A percentile compares a stretch with the other conserved stretches of the same genome.
Conservation (phyloP, 1,140 invertebrate species). For the Andricus grossulariae region DNA sequence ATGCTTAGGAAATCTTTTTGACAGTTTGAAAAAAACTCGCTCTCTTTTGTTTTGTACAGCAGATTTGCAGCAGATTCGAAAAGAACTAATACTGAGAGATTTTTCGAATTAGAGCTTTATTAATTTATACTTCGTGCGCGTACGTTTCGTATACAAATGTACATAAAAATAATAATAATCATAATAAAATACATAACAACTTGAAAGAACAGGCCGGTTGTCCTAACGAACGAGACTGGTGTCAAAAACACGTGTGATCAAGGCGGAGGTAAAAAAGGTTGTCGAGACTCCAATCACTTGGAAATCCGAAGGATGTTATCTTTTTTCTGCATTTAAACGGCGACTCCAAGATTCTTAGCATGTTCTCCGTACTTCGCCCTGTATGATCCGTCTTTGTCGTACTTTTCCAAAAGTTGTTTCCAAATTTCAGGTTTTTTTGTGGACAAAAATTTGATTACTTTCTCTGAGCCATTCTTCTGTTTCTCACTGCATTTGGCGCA, state of each 20-base stretch:
- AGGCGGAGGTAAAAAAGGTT: slow-evolving; percentile 15
- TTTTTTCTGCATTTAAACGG: slow-evolving; percentile 45
- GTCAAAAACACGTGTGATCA: background rate
- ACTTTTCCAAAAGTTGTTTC: slow-evolving; percentile 77
- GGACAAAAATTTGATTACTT: slow-evolving; percentile 76
- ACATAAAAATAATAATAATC: background rate
- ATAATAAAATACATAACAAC: background rate
- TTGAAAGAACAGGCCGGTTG: background rate
- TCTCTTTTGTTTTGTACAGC: too few species aligned
- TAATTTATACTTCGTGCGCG: background rate
- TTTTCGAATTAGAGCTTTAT: background rate
- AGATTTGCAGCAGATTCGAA: too few species aligned
- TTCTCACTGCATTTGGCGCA: slow-evolving; percentile 80
- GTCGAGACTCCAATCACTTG: background rate
- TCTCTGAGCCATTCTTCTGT: slow-evolving; percentile 76
- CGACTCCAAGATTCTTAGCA: slow-evolving; percentile 67
- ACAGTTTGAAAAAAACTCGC: background rate
- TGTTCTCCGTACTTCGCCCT: slow-evolving; percentile 76
- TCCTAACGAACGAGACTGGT: too few species aligned
- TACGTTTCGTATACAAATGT: background rate
- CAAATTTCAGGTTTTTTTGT: slow-evolving; percentile 78
- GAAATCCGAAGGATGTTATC: too few species aligned
- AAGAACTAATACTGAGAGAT: too few species aligned
- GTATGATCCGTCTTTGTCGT: slow-evolving; percentile 79
- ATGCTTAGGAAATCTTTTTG: background rate